These are phyloP conservation scores for Tamandua tetradactyla DNA, from an alignment of 2,797 vertebrate genomes.

Conservation along the genomic window DNA sequence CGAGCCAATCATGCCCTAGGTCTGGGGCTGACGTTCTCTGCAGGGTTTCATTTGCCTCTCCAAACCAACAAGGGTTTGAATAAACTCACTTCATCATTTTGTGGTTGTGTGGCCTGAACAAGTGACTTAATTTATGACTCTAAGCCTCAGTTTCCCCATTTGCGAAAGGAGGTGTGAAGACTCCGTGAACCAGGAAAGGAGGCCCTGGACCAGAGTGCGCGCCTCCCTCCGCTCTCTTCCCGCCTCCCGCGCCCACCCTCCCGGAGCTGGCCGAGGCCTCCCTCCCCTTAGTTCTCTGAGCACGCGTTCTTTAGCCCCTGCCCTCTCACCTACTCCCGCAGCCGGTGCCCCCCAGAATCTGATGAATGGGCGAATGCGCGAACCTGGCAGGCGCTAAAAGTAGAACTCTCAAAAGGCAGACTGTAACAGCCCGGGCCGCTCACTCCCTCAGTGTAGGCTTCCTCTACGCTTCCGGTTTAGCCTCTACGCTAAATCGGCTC, in stretches of 20 bases:
- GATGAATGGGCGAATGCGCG: not conserved
- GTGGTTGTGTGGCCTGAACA: not conserved
- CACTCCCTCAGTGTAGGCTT: not conserved
- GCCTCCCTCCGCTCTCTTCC: too few relatives aligned
- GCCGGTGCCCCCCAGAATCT: not conserved
- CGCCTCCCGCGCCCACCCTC: not conserved
- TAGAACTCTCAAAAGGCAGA: not conserved
- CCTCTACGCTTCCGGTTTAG: too few relatives aligned
- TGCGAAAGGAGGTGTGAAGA: not conserved
- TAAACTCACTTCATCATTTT: not conserved
- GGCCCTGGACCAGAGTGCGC: not conserved
- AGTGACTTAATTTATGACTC: not conserved
- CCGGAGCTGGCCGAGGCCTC: not conserved
- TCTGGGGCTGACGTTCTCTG: not conserved
- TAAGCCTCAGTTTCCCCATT: too few relatives aligned
- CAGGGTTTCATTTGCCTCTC: not conserved
- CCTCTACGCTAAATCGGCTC: too few relatives aligned
- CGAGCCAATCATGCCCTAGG: accelerated
- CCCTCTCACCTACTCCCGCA: not conserved
- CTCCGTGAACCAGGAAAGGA: not conserved
- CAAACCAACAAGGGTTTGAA: not conserved
- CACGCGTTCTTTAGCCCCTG: not conserved
- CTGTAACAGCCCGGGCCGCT: not conserved
- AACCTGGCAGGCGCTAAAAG: not conserved
- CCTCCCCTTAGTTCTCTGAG: not conserved